Percentiles rank a stretch among this genome's conserved stretches.
phyloP scores from a whole-genome alignment of 2,797 vertebrate species.

The Eulemur mongoz region DNA sequence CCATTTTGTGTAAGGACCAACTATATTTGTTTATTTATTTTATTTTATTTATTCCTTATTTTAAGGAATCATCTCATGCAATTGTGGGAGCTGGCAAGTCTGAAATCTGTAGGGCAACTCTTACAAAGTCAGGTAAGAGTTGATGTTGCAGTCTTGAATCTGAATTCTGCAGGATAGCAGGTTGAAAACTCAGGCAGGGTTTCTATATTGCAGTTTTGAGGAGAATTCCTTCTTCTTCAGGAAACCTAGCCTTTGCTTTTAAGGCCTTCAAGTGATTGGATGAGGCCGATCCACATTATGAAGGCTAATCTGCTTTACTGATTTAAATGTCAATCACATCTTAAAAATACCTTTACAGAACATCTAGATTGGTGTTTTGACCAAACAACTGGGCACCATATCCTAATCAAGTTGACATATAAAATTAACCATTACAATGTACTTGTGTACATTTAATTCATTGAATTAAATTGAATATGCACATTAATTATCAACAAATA shows the following conservation, averaged over 20 bases:
- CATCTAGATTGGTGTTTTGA: neutral
- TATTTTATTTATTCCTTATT: neutral
- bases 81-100: neutral
- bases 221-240: conserved; percentile 1
- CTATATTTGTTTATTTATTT: neutral
- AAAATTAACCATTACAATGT: neutral
- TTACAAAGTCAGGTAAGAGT: neutral
- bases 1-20: neutral
- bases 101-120: neutral
- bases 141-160: neutral
- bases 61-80: neutral
- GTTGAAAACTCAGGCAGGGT: neutral
- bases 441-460: neutral
- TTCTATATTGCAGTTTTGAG: neutral
- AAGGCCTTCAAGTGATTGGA: neutral
- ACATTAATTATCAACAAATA: neutral
- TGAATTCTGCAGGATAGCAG: neutral
- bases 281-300: neutral
- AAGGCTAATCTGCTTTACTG: neutral
- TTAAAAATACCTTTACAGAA: neutral
- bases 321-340: neutral
- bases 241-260: neutral
- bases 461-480: neutral
- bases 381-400: neutral
- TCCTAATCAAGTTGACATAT: neutral